Percentiles rank a stretch among this genome's conserved stretches.
phyloP scores from a whole-genome alignment of 2,113 vertebrate genomes.

The Dasypus novemcinctus region DNA sequence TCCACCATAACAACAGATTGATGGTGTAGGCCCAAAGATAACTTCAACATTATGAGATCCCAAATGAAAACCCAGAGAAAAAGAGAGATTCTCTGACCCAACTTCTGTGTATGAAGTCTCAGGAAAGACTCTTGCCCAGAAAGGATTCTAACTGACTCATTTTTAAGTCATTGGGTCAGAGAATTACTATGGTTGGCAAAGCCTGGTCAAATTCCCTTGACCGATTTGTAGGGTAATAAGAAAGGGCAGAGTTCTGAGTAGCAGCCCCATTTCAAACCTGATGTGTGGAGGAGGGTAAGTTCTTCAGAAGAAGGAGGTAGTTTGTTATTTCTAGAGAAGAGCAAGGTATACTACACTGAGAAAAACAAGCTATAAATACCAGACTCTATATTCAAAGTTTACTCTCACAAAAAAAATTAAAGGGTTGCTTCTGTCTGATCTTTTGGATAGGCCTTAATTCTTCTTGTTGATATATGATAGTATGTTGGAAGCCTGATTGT shows the following conservation, averaged over 20 bases:
- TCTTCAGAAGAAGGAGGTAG: neutral
- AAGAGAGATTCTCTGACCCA: neutral
- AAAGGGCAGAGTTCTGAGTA: neutral
- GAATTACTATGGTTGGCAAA: neutral
- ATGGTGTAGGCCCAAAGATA: neutral
- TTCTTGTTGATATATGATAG: neutral
- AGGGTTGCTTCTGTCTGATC: neutral
- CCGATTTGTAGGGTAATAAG: neutral
- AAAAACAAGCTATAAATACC: neutral
- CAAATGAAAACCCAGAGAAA: neutral
- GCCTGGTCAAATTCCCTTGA: neutral
- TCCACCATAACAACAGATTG: neutral
- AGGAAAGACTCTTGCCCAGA: neutral
- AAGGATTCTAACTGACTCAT: neutral
- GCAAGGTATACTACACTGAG: neutral
- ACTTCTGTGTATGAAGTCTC: neutral
- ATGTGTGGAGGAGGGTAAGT: neutral
- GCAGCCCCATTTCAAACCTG: neutral
- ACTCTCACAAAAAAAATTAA: neutral
- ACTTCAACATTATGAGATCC: neutral
- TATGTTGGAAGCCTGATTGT: neutral
- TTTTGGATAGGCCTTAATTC: neutral
- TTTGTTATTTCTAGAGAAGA: neutral
- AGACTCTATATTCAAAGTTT: neutral
- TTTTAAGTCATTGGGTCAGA: neutral